These are phyloP conservation scores for Drosophila takahashii DNA, from an alignment of 1,140 invertebrate genomes.

Conservation along the genomic window DNA sequence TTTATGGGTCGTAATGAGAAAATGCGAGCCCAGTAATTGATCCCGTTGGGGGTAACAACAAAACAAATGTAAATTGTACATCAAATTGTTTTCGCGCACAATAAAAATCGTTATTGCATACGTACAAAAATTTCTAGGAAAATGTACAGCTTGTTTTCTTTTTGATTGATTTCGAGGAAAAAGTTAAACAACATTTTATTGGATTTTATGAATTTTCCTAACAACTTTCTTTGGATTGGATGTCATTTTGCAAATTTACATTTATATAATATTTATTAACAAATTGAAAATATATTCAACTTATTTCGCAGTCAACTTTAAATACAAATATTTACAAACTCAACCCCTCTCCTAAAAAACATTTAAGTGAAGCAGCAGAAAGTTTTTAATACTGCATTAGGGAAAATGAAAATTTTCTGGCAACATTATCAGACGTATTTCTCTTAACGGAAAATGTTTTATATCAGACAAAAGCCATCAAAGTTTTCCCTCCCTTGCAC, in stretches of 20 bases:
- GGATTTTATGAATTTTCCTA: too few relatives aligned
- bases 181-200: neutral
- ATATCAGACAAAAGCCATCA: conserved; percentile 25
- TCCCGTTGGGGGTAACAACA: conserved; percentile 17
- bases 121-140: neutral
- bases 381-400: neutral
- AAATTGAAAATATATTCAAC: too few relatives aligned
- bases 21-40: conserved; percentile 42
- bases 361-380: neutral
- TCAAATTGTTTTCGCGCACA: conserved; percentile 28
- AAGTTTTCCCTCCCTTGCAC: conserved; percentile 13
- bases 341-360: too few relatives aligned
- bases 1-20: conserved; percentile 44
- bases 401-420: conserved; percentile 3
- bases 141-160: neutral
- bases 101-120: conserved; percentile 20
- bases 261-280: too few relatives aligned
- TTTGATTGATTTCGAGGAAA: conserved; percentile 7
- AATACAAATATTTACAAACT: too few relatives aligned
- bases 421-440: conserved; percentile 18
- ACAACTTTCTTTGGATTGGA: too few relatives aligned
- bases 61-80: conserved; percentile 23
- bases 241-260: too few relatives aligned
- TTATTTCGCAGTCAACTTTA: too few relatives aligned
- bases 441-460: conserved; percentile 15